Base-by-base conservation (phyloP, 2,113 vertebrate genomes). In the Typhlomys cinereus region DNA sequence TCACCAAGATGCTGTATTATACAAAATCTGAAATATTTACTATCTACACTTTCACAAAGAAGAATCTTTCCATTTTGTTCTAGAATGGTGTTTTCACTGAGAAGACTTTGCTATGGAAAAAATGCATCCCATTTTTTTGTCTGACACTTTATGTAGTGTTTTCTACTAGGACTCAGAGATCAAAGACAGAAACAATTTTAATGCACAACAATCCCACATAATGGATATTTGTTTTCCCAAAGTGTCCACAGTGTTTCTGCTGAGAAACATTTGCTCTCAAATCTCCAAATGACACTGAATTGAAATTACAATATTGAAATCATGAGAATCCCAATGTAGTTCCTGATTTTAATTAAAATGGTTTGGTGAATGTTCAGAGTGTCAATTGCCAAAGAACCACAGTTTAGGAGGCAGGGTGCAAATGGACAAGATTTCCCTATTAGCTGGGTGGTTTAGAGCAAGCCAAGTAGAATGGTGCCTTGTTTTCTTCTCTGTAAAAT, bases 331-430 rank as follows among this genome's bases (percentile, higher is more conserved):
- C 5, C 31, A 84, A 52, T 13, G 44, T 70, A 79, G 75, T 76
- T 71, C 57, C 9, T 88, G 15, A 81, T 89, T 88, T 90, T 67
- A 94, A 62, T 36, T 76, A 4, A 93, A 62, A 81, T 57, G 29
- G 11, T 41, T 80, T 91, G 46, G 18, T 67, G 25, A 27, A 20
- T 71, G 50, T 61, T 64, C 52, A 87, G n/a, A 93, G 61, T 73
- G 69, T 0, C 52, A 6, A 89, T 86, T 93, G 46, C 34, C 69
- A 14, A 83, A 39, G 66, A 75, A 62, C 6, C 11, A n/a, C 20
- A 48, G 50, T 88, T 87, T 75, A 90, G 61, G 62, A 87, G 5
- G 20, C 34, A 80, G 20, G 25, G 11, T 54, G 5, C 17, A 29
- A 15, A 31, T 71, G 29, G 54, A 76, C 79, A 78, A 89, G 31